Evolutionary conservation across 2,888 invertebrate species (phyloP), one percentile per base, ranked within the genome.

Genomic region (Yponomeuta sedellus): DNA sequence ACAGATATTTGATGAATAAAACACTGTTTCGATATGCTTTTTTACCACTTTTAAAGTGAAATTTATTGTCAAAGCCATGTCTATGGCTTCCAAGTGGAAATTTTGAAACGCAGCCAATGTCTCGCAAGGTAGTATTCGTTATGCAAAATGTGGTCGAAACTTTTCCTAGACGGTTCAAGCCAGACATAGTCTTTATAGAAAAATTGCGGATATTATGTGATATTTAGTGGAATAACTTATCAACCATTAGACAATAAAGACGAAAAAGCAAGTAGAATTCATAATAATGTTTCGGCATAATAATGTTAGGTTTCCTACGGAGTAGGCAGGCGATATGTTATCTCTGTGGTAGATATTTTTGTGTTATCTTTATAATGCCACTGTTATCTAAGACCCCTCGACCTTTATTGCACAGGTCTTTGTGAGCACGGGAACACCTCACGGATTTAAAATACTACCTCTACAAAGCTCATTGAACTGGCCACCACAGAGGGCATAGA

Each of bases 1-100:
- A 67, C 78, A 81, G 75, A 77, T 80, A 80, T 85, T 80, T 82
- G 81, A 85, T 79, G 76, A 76, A 75, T 81, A 83, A 80, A 82
- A 75, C 74, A 72, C 70, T 73, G 74, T 77, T 75, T 76, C 72
- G 66, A 71, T 72, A 74, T 74, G 74, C 72, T 75, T 78, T 77
- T 79, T 79, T 77, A 70, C 44, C 52, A 65, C 67, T 72, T 71
- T 71, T 71, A 67, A 70, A 71, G 72, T 69, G 66, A 72, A 81
- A 84, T 84, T 82, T 85, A 83, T 83, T 71, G 78, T 72, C 75
- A 74, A 39, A 19, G n/a, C 76, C 77, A 78, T 76, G 77, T 78
- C 72, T 79, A 77, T 77, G 77, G 78, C 73, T 74, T 73, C 70
- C 69, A 71, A 74, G 71, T 70, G 72, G 73, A 70, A 72, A 73